Percentiles rank a stretch among this genome's conserved stretches.
phyloP scores from a whole-genome alignment of 2,113 vertebrate genomes.

The Periophthalmus modestus region DNA sequence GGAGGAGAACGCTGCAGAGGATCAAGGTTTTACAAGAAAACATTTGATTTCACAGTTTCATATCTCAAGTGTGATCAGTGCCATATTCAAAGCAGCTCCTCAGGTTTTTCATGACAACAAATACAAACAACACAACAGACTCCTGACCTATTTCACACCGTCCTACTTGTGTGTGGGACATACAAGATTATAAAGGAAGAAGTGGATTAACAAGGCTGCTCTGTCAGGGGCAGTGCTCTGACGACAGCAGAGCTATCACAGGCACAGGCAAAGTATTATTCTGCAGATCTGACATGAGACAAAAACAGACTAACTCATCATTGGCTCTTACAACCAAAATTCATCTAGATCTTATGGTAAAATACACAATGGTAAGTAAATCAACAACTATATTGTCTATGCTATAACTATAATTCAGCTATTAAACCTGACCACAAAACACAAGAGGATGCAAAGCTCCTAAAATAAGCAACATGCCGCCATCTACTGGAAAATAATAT shows the following conservation, averaged over 20 bases:
- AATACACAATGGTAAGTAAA: not conserved
- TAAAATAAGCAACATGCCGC: not conserved
- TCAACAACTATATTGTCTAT: not conserved
- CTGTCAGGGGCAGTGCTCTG: conserved; percentile 41
- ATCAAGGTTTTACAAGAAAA: not conserved
- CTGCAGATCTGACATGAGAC: not conserved
- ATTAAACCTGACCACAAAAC: not conserved
- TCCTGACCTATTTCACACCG: conserved; percentile 23
- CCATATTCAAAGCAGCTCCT: not conserved
- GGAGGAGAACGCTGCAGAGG: not conserved
- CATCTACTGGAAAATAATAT: conserved; percentile 25
- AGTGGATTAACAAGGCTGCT: conserved; percentile 53
- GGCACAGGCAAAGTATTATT: conserved; percentile 24
- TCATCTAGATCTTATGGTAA: not conserved
- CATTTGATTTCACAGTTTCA: conserved; percentile 1
- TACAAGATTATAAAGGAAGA: conserved; percentile 31
- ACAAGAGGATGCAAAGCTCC: not conserved
- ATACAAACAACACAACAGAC: conserved; percentile 16
- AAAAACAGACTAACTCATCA: not conserved
- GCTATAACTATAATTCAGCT: not conserved
- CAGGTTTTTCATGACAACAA: not conserved
- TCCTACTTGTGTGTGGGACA: not conserved
- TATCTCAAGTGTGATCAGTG: not conserved
- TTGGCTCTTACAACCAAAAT: not conserved
- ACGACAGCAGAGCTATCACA: conserved; percentile 48